Evolutionary conservation across 2,888 invertebrate genomes (phyloP), one percentile per base, ranked within the genome.

Genomic region (Odontocerum albicorne): DNA sequence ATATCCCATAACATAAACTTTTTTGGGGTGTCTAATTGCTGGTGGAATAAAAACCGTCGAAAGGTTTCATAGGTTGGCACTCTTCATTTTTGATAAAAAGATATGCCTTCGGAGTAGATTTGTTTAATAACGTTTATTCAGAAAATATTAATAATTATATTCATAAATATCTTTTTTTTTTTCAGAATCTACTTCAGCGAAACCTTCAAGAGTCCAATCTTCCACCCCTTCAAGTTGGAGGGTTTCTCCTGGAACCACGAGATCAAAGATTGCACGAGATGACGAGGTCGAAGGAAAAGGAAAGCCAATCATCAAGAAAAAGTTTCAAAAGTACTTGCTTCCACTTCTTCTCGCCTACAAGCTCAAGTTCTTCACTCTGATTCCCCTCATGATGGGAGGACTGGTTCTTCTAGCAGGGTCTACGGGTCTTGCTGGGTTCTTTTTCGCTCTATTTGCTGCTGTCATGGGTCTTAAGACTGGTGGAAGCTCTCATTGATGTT

Each of bases 371-470:
- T 82, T 91, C 63, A 84, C 88, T 1, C 68, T 92, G 49, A 81
- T 92, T 32, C 92, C 92, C 1, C 79, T 90, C 0, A 70, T 92
- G 68, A 79, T 91, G 61, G 87, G 88, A 46, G 84, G 83, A 4
- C 70, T 91, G 16, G 73, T 90, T 1, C 72, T 92, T 6, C 70
- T 92, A 43, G 84, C 88, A 3, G 89, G 88, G 57, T 86, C 90
- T 1, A 89, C 91, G 0, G 88, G 90, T 13, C 69, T 92, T 55
- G 92, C 90, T 15, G 92, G 92, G 61, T 92, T 92, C 74, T 92
- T 92, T 78, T 92, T 92, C 68, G 90, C 92, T 1, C 72, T 92
- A 10, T 92, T 92, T 65, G 88, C 90, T 45, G 89, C 91, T 1
- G 87, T 88, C 3, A 86, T 92, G 80, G 89, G 88, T 50, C 73